Evolutionary conservation across 2,888 invertebrate species (phyloP).

Genomic region (Hyposoter dolosus): DNA sequence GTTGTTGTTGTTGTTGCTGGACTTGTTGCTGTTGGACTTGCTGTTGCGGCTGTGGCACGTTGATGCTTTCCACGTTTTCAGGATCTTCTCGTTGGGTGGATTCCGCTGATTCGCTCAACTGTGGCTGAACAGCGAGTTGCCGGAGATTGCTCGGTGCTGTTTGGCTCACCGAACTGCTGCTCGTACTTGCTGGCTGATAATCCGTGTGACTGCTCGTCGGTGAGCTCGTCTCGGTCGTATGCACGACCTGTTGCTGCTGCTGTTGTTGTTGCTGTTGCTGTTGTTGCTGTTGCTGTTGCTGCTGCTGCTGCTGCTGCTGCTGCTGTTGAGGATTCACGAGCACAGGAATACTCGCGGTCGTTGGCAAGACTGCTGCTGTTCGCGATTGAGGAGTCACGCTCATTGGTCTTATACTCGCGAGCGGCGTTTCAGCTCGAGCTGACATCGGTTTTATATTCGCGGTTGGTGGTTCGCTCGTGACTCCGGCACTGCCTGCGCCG

Average conservation of each 20-base stretch:
- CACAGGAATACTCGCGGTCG: slow-evolving; percentile 87
- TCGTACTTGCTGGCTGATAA: slow-evolving; percentile 94
- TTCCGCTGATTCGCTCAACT: slow-evolving; percentile 85
- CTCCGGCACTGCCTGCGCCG: slow-evolving; percentile 87
- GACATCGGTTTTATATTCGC: slow-evolving; percentile 98
- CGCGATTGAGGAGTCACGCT: slow-evolving; percentile 89
- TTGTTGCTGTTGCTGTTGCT: slow-evolving; percentile 86
- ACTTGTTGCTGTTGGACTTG: slow-evolving; percentile 68
- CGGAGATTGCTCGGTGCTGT: slow-evolving; percentile 86
- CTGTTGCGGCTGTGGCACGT: slow-evolving; percentile 72
- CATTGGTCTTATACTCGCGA: slow-evolving; percentile 97
- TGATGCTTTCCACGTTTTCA: slow-evolving; percentile 84
- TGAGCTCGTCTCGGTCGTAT: slow-evolving; percentile 87
- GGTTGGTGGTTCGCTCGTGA: slow-evolving; percentile 89
- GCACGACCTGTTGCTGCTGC: slow-evolving; percentile 87
- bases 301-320: slow-evolving; percentile 72
- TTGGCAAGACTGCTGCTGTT: slow-evolving; percentile 92
- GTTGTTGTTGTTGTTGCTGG: slow-evolving; percentile 73
- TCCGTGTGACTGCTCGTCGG: slow-evolving; percentile 92
- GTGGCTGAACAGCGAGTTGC: slow-evolving; percentile 89
- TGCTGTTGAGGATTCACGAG: slow-evolving; percentile 81
- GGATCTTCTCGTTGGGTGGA: slow-evolving; percentile 87
- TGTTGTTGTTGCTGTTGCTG: slow-evolving; percentile 86
- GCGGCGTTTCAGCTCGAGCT: slow-evolving; percentile 92
- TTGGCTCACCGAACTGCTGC: slow-evolving; percentile 85